These are phyloP conservation scores for Trachelus stipa DNA, from an alignment of 2,888 invertebrate species.

Conservation along the genomic window DNA sequence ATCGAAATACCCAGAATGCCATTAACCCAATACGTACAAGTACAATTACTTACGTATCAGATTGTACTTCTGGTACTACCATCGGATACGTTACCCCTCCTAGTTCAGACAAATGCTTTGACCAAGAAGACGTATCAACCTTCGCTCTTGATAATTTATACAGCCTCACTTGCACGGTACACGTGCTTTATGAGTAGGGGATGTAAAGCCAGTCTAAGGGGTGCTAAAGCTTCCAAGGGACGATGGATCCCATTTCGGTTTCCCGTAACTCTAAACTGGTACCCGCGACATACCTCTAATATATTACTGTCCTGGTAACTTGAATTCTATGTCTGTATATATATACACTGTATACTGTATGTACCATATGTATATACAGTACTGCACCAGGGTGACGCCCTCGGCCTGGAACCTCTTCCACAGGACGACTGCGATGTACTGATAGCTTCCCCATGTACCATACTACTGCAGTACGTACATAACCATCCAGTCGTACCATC, in stretches of 20 bases:
- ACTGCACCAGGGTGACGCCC: conserved; percentile 2
- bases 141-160: neutral
- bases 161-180: neutral
- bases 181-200: conserved; percentile 22
- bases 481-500: neutral
- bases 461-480: neutral
- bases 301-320: conserved; percentile 22
- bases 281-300: conserved; percentile 21
- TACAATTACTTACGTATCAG: neutral
- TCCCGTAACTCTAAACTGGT: conserved; percentile 28
- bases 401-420: conserved; percentile 23
- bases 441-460: neutral
- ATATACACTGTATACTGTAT: neutral
- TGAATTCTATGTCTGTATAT: neutral
- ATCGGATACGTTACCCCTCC: neutral
- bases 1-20: neutral
- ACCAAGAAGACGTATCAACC: neutral
- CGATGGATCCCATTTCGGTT: conserved; percentile 24
- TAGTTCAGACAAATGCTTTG: neutral
- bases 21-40: neutral
- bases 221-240: conserved; percentile 24
- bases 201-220: conserved; percentile 23
- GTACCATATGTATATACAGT: neutral
- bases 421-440: conserved; percentile 23
- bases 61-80: neutral